These are phyloP conservation scores for Ochotona princeps DNA, from an alignment of 2,113 vertebrate genomes.

Conservation along the genomic window DNA sequence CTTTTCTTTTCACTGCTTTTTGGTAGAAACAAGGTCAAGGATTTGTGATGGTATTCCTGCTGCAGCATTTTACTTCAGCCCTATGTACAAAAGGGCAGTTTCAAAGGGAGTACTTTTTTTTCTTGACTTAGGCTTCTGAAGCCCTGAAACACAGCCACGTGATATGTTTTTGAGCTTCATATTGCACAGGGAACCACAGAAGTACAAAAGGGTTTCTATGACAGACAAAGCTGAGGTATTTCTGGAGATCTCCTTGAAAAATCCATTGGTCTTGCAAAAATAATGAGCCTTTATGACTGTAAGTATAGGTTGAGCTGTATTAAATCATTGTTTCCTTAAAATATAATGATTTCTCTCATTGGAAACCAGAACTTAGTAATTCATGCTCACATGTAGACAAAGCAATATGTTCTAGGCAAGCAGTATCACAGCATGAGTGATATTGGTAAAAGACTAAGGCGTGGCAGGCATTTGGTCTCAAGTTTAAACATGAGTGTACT, in stretches of 20 bases:
- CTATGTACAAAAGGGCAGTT: neutral
- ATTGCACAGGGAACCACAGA: neutral
- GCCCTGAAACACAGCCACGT: neutral
- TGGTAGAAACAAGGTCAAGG: neutral
- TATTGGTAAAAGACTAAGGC: neutral
- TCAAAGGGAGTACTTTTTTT: neutral
- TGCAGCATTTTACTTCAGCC: neutral
- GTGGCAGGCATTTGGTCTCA: too few species aligned
- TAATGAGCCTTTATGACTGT: neutral
- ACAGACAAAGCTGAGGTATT: neutral
- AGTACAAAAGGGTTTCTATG: neutral
- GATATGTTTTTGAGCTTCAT: neutral
- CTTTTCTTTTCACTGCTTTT: neutral
- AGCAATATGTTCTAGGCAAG: neutral
- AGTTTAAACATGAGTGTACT: too few species aligned
- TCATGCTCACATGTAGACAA: neutral
- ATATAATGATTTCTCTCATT: neutral
- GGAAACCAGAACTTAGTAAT: neutral
- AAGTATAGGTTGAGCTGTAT: neutral
- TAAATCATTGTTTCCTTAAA: neutral
- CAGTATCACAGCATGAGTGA: neutral
- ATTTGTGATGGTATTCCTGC: neutral
- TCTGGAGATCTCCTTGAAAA: neutral
- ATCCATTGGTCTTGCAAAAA: neutral
- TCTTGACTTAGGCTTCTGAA: neutral